phyloP scores from a whole-genome alignment of 2,888 invertebrate genomes.

The Scelioninae gen. 2 region DNA sequence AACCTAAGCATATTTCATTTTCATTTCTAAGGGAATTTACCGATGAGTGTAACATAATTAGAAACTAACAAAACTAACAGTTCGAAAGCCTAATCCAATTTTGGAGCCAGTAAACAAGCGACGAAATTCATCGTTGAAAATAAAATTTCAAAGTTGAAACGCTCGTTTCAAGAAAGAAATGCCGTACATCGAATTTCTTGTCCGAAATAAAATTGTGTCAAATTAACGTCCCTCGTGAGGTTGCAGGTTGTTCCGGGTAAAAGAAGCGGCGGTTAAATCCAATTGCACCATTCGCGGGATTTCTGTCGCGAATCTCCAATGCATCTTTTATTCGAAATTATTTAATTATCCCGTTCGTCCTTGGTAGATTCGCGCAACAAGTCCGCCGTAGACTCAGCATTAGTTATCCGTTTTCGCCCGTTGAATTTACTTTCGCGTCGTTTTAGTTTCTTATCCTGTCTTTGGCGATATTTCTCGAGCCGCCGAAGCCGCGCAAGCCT shows the following conservation, averaged over 20 bases:
- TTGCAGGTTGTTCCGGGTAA: not conserved
- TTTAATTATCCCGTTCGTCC: conserved; percentile 51
- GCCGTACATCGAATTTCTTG: too few species aligned
- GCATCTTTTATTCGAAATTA: conserved; percentile 52
- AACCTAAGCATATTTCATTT: too few species aligned
- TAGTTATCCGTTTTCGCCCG: conserved; percentile 54
- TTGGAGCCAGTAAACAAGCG: too few species aligned
- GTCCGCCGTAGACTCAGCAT: conserved; percentile 51
- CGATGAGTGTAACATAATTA: too few species aligned
- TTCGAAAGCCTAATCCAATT: too few species aligned
- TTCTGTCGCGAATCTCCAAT: conserved; percentile 42
- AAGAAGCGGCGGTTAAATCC: conserved; percentile 9
- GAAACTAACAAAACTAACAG: too few species aligned
- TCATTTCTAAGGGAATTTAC: too few species aligned
- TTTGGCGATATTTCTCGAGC: conserved; percentile 47
- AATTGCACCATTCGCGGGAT: conserved; percentile 15
- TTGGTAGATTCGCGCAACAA: conserved; percentile 53
- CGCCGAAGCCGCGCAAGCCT: too few species aligned
- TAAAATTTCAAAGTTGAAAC: too few species aligned
- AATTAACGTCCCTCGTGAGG: conserved; percentile 10
- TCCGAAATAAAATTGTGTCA: conserved; percentile 14
- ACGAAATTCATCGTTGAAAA: too few species aligned
- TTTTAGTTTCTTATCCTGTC: conserved; percentile 25
- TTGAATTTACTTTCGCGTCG: conserved; percentile 42
- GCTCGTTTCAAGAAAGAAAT: too few species aligned